phyloP scores from a whole-genome alignment of 2,113 vertebrate genomes.

The Apus apus region DNA sequence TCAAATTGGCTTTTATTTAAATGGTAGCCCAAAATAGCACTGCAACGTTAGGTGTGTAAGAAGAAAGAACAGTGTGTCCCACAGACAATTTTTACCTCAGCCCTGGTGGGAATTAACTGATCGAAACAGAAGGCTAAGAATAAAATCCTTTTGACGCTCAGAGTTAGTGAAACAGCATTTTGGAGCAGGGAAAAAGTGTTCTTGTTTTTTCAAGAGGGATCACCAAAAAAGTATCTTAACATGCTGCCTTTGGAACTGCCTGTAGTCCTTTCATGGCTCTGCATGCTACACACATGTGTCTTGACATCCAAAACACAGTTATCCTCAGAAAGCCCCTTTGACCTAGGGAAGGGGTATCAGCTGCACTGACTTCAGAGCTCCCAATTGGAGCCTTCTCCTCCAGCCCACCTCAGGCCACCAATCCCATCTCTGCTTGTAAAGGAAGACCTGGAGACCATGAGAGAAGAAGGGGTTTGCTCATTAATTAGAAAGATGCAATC shows the following conservation, averaged over 20 bases:
- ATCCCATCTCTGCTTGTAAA: background rate
- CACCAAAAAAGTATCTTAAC: background rate
- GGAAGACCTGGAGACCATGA: background rate
- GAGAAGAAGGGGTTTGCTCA: background rate
- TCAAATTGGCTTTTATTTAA: conserved; percentile 84
- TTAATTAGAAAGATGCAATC: background rate
- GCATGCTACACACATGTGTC: background rate
- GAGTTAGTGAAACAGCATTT: conserved; percentile 46
- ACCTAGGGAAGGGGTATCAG: background rate
- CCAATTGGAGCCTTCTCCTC: background rate
- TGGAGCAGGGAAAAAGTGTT: conserved; percentile 27
- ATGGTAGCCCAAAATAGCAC: conserved; percentile 80
- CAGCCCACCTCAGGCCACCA: background rate
- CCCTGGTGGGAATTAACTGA: conserved; percentile 62
- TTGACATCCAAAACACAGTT: background rate
- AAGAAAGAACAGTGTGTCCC: conserved; percentile 74
- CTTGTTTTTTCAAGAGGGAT: background rate
- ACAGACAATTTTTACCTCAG: conserved; percentile 59
- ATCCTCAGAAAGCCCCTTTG: background rate
- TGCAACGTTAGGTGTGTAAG: conserved; percentile 70
- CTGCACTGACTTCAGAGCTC: rapidly evolving
- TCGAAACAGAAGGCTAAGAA: conserved; percentile 62
- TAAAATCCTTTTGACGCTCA: conserved; percentile 16
- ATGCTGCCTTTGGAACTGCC: background rate
- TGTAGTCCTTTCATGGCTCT: background rate